Evolutionary conservation across 1,140 invertebrate genomes (phyloP), one percentile per base, ranked within the genome.

Genomic region (Ylistrum balloti): DNA sequence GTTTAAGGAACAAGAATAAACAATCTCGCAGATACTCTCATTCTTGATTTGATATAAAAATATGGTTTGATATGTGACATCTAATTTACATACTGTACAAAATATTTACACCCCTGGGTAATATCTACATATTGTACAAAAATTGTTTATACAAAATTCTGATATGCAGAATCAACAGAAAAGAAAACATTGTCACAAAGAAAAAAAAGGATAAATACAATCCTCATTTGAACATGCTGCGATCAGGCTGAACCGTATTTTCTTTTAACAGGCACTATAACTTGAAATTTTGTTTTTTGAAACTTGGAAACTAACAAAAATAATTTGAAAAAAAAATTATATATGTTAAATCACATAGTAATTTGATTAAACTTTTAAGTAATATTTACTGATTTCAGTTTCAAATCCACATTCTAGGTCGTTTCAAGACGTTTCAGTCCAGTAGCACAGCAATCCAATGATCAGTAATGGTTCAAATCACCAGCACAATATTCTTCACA

Each of bases 51-150:
- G n/a, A 28, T 74, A 74, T 74, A 74, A 74, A 74, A 74, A 74
- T 74, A 74, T 74, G n/a, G 22, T 17, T 17, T 74, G 56, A 74
- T 74, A 74, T 38, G 5, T 38, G 35, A 38, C 35, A 38, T 38
- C 35, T 38, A 74, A n/a, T 74, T 17, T 74, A 74, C 56, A 74
- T 74, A 74, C 56, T 74, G 9, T 74, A 74, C 56, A 74, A 74
- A 74, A 74, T 74, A 74, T 74, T 74, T 74, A 74, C 56, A 74
- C 17, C n/a, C n/a, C 56, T 74, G 9, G n/a, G 5, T 74, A 48
- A 28, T 74, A 74, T 74, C n/a, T 74, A 74, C 56, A 74, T 28
- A 74, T 74, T 74, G n/a, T 74, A 74, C 56, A 74, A 74, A 74
- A 38, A 28, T 28, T 45, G 11, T 74, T 74, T 74, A 74, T 74